Conservation (phyloP, 2,888 invertebrate genomes). For the Chrysolina americana region DNA sequence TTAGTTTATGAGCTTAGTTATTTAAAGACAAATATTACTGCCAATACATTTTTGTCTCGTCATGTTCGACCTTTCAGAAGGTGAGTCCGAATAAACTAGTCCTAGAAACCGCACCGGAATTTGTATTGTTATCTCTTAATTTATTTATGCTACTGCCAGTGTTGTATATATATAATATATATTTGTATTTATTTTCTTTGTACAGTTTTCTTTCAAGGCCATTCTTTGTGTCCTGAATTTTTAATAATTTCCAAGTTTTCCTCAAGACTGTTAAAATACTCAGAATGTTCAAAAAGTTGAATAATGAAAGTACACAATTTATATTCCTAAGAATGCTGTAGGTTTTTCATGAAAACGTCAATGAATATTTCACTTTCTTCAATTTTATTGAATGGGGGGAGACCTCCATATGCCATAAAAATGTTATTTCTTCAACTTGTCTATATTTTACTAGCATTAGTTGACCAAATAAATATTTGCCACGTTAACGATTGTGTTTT, state of each 20-base stretch:
- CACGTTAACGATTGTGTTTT: neutral
- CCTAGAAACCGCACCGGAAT: slow-evolving; percentile 34
- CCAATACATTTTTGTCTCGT: slow-evolving; percentile 20
- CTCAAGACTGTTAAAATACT: slow-evolving; percentile 55
- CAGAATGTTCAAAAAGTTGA: slow-evolving; percentile 29
- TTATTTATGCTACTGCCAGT: slow-evolving; percentile 54
- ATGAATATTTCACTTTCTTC: too few species aligned
- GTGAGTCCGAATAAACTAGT: slow-evolving; percentile 35
- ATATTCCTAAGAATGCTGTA: neutral
- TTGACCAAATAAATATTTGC: slow-evolving; percentile 5
- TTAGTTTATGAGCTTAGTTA: slow-evolving; percentile 1
- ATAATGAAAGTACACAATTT: slow-evolving; percentile 5
- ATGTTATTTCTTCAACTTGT: neutral
- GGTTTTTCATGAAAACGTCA: too few species aligned
- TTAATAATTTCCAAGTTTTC: slow-evolving; percentile 48
- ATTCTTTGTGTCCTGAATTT: slow-evolving; percentile 35
- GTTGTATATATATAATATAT: slow-evolving; percentile 52
- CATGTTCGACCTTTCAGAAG: neutral
- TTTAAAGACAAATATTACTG: slow-evolving; percentile 16
- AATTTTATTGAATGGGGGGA: too few species aligned
- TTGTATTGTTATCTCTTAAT: slow-evolving; percentile 44
- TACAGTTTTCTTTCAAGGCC: slow-evolving; percentile 42
- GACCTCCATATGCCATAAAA: neutral
- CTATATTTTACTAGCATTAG: neutral
- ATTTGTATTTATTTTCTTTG: slow-evolving; percentile 53